Conservation (phyloP, 2,888 invertebrate species). For the Phytoseiulus persimilis region DNA sequence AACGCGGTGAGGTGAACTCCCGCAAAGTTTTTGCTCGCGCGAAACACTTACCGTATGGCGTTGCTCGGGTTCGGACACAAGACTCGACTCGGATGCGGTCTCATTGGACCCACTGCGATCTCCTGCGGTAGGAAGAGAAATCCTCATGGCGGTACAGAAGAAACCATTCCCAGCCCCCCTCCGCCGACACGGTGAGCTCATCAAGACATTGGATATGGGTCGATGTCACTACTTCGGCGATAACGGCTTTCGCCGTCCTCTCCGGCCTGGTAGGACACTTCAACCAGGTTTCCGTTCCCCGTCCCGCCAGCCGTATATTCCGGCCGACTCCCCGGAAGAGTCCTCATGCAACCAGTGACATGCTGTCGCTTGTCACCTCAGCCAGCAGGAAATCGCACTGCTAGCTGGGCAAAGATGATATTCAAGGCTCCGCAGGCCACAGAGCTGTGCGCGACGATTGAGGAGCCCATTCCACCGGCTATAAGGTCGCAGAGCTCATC, state of each 20-base stretch:
- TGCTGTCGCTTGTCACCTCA: neutral
- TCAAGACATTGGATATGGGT: neutral
- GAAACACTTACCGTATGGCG: neutral
- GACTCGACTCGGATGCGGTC: slow-evolving; percentile 13
- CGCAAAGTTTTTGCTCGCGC: no score
- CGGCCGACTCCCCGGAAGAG: neutral
- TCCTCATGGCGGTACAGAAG: neutral
- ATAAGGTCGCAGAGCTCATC: neutral
- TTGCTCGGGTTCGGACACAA: slow-evolving; percentile 24
- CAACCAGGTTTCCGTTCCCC: neutral
- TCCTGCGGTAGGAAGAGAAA: neutral
- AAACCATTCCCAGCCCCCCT: neutral
- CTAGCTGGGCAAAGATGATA: neutral
- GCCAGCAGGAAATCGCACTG: neutral
- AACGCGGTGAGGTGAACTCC: no score
- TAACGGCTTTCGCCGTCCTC: neutral
- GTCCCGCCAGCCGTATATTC: neutral
- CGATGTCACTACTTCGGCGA: neutral
- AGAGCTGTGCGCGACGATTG: neutral
- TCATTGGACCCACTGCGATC: slow-evolving; percentile 22
- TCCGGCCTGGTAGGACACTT: neutral
- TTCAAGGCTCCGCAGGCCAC: neutral
- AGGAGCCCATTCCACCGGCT: neutral
- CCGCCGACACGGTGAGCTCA: neutral
- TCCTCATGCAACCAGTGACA: neutral